phyloP scores from a whole-genome alignment of 2,797 vertebrate species.

The Zenarchopterus dispar region DNA sequence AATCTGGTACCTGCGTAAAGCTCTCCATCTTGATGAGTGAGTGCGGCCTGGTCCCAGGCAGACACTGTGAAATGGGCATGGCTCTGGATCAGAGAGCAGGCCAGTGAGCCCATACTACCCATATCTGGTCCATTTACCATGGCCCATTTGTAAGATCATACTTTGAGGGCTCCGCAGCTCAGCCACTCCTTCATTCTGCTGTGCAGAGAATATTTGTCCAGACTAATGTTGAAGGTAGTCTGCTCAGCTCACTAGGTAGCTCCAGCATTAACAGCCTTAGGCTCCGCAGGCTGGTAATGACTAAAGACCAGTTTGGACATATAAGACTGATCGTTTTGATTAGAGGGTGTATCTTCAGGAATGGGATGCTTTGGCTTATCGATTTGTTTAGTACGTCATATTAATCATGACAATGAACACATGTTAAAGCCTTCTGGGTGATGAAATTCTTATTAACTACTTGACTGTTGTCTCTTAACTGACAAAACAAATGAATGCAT shows the following conservation, averaged over 20 bases:
- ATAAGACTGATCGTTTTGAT: slow-evolving; percentile 81
- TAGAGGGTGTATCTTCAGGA: slow-evolving; percentile 71
- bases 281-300: slow-evolving; percentile 69
- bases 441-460: slow-evolving; percentile 49
- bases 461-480: slow-evolving; percentile 53
- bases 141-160: slow-evolving; percentile 81
- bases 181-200: slow-evolving; percentile 69
- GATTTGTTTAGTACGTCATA: slow-evolving; percentile 71
- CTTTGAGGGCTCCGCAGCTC: slow-evolving; percentile 62
- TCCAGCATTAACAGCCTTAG: slow-evolving; percentile 59
- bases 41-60: slow-evolving; percentile 67
- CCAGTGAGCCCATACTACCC: slow-evolving; percentile 55
- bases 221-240: slow-evolving; percentile 61
- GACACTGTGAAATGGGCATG: slow-evolving; percentile 84
- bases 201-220: slow-evolving; percentile 61
- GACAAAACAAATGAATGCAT: slow-evolving; percentile 40
- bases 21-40: slow-evolving; percentile 81
- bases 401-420: slow-evolving; percentile 61
- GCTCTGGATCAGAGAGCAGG: slow-evolving; percentile 80
- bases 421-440: slow-evolving; percentile 47
- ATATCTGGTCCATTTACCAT: slow-evolving; percentile 79
- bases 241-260: slow-evolving; percentile 68
- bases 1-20: slow-evolving; percentile 40
- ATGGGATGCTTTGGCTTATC: slow-evolving; percentile 67
- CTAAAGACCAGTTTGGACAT: slow-evolving; percentile 58